A percentile compares a stretch with the other conserved stretches of the same genome.
Evolutionary conservation across 2,797 vertebrate genomes (phyloP).

Genomic region (Urosaurus nigricauda): DNA sequence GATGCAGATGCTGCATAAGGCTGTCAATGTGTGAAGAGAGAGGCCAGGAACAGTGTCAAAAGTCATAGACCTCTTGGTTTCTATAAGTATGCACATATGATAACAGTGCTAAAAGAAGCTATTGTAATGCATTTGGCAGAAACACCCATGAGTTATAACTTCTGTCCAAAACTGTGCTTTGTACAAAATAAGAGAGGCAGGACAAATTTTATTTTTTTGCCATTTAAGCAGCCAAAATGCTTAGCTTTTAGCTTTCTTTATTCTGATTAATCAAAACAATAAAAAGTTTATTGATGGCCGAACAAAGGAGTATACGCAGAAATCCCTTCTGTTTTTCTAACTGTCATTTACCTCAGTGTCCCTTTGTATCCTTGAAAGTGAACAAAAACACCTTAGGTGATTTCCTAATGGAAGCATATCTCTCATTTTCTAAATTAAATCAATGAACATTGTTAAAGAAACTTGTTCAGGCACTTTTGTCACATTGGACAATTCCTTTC

Average conservation of each 20-base stretch:
- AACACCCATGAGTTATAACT: slow-evolving; percentile 21
- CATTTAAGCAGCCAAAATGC: slow-evolving; percentile 19
- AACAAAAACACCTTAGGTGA: slow-evolving; percentile 21
- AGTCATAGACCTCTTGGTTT: not conserved
- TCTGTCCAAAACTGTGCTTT: slow-evolving; percentile 13
- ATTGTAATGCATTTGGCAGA: slow-evolving; percentile 2
- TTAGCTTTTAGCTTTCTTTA: slow-evolving; percentile 12
- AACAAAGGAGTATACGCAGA: slow-evolving; percentile 24
- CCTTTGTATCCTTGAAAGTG: not conserved
- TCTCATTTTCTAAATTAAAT: slow-evolving; percentile 29
- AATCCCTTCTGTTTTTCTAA: slow-evolving; percentile 13
- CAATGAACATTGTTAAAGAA: slow-evolving; percentile 33
- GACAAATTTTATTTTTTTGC: fast-evolving
- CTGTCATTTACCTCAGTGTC: not conserved
- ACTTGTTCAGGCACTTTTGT: slow-evolving; percentile 36
- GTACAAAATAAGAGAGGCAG: not conserved
- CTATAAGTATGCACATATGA: not conserved
- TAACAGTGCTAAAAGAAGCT: not conserved
- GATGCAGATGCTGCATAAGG: not conserved
- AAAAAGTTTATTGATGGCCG: not conserved
- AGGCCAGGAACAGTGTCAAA: not conserved
- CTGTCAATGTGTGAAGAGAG: not conserved
- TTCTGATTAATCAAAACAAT: slow-evolving; percentile 7
- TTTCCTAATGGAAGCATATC: slow-evolving; percentile 30
- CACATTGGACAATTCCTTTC: slow-evolving; percentile 30